Base-by-base conservation (phyloP, 1,140 invertebrate species). In the Caerostris extrusa region DNA sequence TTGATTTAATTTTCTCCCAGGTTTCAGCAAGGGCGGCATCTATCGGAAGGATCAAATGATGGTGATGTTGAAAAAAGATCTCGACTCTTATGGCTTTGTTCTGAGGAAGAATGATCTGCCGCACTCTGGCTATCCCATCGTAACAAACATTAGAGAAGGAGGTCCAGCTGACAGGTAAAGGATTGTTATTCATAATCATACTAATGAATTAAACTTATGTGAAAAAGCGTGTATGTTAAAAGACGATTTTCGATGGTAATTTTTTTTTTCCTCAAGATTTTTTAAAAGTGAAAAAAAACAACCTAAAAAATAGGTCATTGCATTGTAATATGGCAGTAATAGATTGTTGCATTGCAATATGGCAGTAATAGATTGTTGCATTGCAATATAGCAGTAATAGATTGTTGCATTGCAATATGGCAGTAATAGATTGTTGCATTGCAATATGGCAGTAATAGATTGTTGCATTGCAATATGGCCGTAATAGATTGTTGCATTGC, bases 1-100 rank as follows among this genome's bases (percentile, higher is more conserved):
- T 34, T 34, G n/a, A 67, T 67, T n/a, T 14, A 50, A 67, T 64
- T 64, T 64, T 61, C 6, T n/a, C 71, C 3, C 12, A 86, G 91
- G 82, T 87, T 83, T 71, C 8, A 17, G n/a, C 6, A 81, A 81
- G 53, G 57, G 12, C 3, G 61, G 61, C 58, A 50, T 93, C 12
- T 87, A 93, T n/a, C 60, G 53, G 3, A 19, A 14, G 8, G 61
- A 71, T 6, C 56, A 56, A 71, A 86, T 69, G 12, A 60, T 10
- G 10, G n/a, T 93, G n/a, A 87, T 3, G 10, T 14, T 93, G 5
- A 86, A 60, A 17, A 93, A 93, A 55, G 85, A 69, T 77, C 69
- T 17, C 6, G 53, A 77, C 12, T 71, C 91, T 17, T 93, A 34
- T 7, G 91, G 91, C 4, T 93, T 93, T 7, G 53, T 87, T 14